These are phyloP conservation scores for Muschampia plurimacula DNA, from an alignment of 2,888 invertebrate species.

Conservation along the genomic window DNA sequence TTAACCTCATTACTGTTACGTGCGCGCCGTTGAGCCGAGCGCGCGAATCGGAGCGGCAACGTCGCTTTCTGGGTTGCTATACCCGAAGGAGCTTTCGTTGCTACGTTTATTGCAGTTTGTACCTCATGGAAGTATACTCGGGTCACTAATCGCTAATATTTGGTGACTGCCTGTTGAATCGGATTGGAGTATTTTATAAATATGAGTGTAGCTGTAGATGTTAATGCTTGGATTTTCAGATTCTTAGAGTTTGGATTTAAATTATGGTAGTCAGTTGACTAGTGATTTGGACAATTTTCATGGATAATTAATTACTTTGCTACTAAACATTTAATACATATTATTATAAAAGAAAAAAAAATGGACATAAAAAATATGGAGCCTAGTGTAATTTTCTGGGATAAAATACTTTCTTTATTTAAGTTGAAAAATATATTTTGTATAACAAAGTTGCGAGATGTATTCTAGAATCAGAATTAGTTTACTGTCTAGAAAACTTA, in stretches of 20 bases:
- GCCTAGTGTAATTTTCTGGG: not conserved
- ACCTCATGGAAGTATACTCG: not conserved
- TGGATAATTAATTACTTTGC: no score
- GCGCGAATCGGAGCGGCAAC: slow-evolving; percentile 73
- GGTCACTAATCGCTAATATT: not conserved
- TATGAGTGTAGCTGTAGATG: not conserved
- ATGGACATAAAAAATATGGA: not conserved
- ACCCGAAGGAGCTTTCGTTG: slow-evolving; percentile 59
- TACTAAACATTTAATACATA: no score
- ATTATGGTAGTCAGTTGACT: not conserved
- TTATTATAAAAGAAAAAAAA: no score
- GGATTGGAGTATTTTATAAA: not conserved
- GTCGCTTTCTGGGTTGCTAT: slow-evolving; percentile 69
- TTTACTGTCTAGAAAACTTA: no score
- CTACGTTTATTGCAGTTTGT: slow-evolving; percentile 50
- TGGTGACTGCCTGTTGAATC: not conserved
- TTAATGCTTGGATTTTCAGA: not conserved
- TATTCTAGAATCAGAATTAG: no score
- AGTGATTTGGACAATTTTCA: not conserved
- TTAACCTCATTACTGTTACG: slow-evolving; percentile 80
- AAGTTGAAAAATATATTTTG: not conserved
- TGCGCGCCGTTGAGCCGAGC: slow-evolving; percentile 54
- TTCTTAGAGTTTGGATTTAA: not conserved
- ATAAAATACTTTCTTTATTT: not conserved
- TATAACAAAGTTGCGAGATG: no score